A percentile compares a stretch with the other conserved stretches of the same genome.
Evolutionary conservation across 2,113 vertebrate species (phyloP).

Genomic region (Sphaerodactylus townsendi): DNA sequence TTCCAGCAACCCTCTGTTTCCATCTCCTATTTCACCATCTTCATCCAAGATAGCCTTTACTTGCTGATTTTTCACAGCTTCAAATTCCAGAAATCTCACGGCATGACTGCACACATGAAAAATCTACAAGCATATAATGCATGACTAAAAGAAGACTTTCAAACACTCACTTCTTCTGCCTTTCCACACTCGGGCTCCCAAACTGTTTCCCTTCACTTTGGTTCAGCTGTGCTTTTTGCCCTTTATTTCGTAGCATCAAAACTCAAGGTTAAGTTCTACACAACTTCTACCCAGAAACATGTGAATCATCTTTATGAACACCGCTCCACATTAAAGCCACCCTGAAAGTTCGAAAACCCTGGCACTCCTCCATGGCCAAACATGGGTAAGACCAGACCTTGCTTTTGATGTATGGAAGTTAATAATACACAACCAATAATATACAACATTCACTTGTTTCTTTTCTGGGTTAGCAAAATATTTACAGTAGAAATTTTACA

Average conservation of each 20-base stretch:
- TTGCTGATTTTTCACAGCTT: background rate
- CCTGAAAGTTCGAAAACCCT: too few species aligned
- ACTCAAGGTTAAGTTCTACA: background rate
- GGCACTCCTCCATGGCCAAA: too few species aligned
- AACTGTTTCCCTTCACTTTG: background rate
- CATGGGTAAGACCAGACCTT: background rate
- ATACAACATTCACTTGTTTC: background rate
- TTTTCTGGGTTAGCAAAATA: background rate
- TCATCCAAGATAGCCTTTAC: background rate
- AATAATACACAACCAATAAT: background rate
- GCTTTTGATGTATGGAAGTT: background rate
- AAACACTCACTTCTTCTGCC: background rate
- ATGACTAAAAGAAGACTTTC: too few species aligned
- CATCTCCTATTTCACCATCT: background rate
- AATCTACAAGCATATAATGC: background rate
- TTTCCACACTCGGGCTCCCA: background rate
- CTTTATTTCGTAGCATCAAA: background rate
- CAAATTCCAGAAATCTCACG: background rate
- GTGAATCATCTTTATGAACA: too few species aligned
- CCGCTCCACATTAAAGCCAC: too few species aligned
- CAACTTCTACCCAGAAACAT: background rate
- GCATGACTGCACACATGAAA: background rate
- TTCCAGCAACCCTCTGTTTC: background rate
- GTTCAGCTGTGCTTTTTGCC: background rate
- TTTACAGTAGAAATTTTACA: background rate